Conservation (phyloP, 2,797 vertebrate genomes). For the Cuniculus paca region DNA sequence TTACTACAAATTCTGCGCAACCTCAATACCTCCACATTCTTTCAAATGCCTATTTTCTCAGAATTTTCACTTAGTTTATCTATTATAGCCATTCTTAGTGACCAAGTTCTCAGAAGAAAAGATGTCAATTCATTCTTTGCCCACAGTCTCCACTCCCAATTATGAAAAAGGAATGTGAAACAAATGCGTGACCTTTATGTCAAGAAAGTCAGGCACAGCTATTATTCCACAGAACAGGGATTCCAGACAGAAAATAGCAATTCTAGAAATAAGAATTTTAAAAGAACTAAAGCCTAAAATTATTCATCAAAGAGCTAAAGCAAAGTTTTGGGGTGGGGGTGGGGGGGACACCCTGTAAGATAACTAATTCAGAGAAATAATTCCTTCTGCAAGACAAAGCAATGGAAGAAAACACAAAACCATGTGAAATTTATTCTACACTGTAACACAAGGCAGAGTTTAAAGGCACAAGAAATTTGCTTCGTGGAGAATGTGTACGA, state of each 20-base stretch:
- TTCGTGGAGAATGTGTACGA: slow-evolving; percentile 61
- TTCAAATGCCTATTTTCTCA: slow-evolving; percentile 22
- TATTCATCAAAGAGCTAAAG: background rate
- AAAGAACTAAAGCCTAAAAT: slow-evolving; percentile 57
- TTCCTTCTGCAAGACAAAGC: slow-evolving; percentile 59
- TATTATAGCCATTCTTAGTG: background rate
- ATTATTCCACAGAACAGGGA: slow-evolving; percentile 18
- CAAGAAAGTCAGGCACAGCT: background rate
- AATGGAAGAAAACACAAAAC: slow-evolving; percentile 48
- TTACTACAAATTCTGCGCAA: slow-evolving; percentile 17
- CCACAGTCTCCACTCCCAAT: slow-evolving; percentile 1
- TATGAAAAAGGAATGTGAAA: background rate
- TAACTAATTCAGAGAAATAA: slow-evolving; percentile 56
- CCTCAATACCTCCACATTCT: background rate
- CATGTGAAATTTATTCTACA: background rate
- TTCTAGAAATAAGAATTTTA: background rate
- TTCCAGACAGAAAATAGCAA: slow-evolving; percentile 38
- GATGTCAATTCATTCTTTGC: slow-evolving; percentile 19
- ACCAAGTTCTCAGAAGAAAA: slow-evolving; percentile 17
- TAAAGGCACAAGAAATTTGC: slow-evolving; percentile 67
- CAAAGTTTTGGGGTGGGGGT: background rate
- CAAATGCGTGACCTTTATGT: slow-evolving; percentile 29
- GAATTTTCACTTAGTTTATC: background rate
- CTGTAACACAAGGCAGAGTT: slow-evolving; percentile 25
- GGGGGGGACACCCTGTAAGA: background rate